Base-by-base conservation (phyloP, 2,797 vertebrate species). In the Gymnopithys bicolor region DNA sequence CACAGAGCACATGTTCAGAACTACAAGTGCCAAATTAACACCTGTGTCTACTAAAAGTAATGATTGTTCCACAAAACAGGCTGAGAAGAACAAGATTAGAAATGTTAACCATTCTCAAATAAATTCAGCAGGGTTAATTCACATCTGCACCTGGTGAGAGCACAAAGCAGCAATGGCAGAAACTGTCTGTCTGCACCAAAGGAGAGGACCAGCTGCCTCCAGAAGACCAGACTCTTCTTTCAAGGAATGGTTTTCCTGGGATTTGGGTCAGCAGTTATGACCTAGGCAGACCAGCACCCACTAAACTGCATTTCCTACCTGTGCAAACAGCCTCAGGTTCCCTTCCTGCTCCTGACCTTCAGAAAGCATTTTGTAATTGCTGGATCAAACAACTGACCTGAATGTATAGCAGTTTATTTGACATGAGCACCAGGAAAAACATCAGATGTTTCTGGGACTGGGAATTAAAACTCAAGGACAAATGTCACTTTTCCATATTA, bases 331-430 rank as follows among this genome's bases (percentile, higher is more conserved):
- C 39, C 21, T 56, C 58, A 16, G 49, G 30, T 62, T 89, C 51
- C 46, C 27, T 85, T 89, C 79, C 82, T 89, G 71, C 58, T 83
- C 62, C 90, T 87, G 92, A 87, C 90, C 87, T 94, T 95, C 52
- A 91, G 28, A 85, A 95, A 75, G 27, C 39, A 59, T 85, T 94
- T 85, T 66, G 35, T 84, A 87, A 87, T 85, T 75, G 87, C 68
- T 78, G 2, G 48, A 85, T 89, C 73, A 84, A 90, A 49, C 91
- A 80, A 77, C 62, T 62, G 60, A 91, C 81, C 66, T 45, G 75
- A 80, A 93, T n/a, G 71, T 89, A 68, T 76, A 87, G 75, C 32
- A 6, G 30, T 78, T 82, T 46, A 64, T 71, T 80, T 91, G 90
- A 91, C 76, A 85, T 8, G 19, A 77, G 67, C 81, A 64, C 64